Percentiles rank a stretch among this genome's conserved stretches.
phyloP scores from a whole-genome alignment of 1,140 invertebrate genomes.

The Delia radicum region DNA sequence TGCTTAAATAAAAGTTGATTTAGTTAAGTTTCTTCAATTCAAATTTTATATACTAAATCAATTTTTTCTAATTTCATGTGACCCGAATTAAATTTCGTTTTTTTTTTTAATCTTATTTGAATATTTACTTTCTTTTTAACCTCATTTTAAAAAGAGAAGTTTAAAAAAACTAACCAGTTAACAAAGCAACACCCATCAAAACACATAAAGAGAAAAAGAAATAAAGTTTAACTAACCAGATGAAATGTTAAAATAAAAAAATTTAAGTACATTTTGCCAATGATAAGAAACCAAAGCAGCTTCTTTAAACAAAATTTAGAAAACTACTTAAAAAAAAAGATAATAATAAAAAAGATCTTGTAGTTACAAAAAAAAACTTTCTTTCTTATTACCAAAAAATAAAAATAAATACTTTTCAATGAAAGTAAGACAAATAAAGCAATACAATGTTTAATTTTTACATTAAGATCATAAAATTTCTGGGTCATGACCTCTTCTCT shows the following conservation, averaged over 20 bases:
- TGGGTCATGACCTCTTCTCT: slow-evolving; percentile 17
- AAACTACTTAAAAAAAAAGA: not conserved
- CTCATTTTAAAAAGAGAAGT: not conserved
- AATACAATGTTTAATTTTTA: not conserved
- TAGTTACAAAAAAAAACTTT: slow-evolving; percentile 7
- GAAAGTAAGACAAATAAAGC: not conserved
- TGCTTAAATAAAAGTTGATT: too few species aligned
- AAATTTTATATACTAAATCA: too few species aligned
- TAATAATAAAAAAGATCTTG: not conserved
- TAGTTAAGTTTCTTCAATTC: too few species aligned
- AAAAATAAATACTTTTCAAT: not conserved
- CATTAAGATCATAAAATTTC: not conserved
- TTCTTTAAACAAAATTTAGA: not conserved
- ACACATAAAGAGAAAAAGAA: not conserved
- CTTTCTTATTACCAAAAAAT: not conserved
- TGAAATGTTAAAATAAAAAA: slow-evolving; percentile 11
- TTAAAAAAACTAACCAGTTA: too few species aligned
- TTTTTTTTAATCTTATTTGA: too few species aligned
- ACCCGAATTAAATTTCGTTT: too few species aligned
- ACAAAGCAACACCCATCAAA: not conserved
- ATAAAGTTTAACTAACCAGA: not conserved
- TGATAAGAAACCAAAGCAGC: not conserved
- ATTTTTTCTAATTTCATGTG: too few species aligned
- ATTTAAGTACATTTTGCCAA: not conserved
- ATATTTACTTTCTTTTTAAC: slow-evolving; percentile 11